Evolutionary conservation across 1,140 invertebrate species (phyloP).

Genomic region (Drosophila pseudoananassae): DNA sequence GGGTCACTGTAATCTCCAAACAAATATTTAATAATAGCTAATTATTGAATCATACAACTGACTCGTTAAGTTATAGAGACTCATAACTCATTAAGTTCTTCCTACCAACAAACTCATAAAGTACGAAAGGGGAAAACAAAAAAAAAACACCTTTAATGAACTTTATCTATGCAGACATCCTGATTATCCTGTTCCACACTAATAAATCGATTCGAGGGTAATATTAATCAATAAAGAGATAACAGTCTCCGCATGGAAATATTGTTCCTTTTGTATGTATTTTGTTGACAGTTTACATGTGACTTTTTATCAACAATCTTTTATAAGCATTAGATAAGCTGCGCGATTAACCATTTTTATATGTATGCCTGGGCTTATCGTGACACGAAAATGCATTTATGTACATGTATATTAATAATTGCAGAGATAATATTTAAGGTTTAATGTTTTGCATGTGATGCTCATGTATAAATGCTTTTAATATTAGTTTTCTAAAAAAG

Average conservation of each 20-base stretch:
- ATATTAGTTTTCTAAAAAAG: background rate
- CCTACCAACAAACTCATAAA: background rate
- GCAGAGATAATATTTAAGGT: constrained; percentile 27
- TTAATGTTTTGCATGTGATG: constrained; percentile 35
- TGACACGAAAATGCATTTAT: constrained; percentile 36
- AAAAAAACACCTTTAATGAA: background rate
- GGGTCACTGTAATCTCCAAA: constrained; percentile 35
- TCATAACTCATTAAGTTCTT: background rate
- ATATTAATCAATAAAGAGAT: constrained; percentile 2
- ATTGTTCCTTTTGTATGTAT: constrained; percentile 16
- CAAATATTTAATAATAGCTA: constrained; percentile 15
- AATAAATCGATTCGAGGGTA: background rate
- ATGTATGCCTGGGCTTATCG: constrained; percentile 34
- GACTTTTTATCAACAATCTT: constrained; percentile 38
- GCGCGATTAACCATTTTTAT: constrained; percentile 31
- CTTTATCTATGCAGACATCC: background rate
- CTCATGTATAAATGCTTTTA: constrained; percentile 2
- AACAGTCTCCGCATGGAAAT: background rate
- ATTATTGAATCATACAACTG: background rate
- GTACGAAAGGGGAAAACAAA: too few species aligned
- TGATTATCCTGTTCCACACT: background rate
- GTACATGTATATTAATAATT: constrained; percentile 42
- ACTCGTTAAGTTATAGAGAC: background rate
- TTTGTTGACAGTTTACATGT: constrained; percentile 26
- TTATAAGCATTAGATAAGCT: constrained; percentile 50